Evolutionary conservation across 2,888 invertebrate genomes (phyloP), one percentile per base, ranked within the genome.

Genomic region (Drosophila neotestacea): DNA sequence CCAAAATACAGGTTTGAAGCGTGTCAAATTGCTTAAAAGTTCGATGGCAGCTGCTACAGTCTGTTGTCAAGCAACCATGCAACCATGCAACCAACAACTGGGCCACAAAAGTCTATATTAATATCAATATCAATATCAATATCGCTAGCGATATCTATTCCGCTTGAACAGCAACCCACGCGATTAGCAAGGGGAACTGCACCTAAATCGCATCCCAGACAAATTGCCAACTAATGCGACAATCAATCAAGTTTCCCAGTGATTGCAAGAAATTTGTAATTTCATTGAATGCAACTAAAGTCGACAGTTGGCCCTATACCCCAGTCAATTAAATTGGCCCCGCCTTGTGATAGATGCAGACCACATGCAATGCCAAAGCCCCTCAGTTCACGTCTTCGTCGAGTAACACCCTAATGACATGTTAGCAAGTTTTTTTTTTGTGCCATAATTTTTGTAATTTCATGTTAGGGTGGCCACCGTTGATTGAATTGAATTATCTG

Each of bases 401-500:
- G 58, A 67, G 81, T 46, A 67, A 75, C 89, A 73, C 70, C 79
- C 68, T 88, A 85, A 85, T 85, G 61, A 81, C 62, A 87, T 74
- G 82, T 74, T 89, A 48, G 65, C 70, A 10, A 48, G 36, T 54
- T 65, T 55, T 54, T 55, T 55, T 54, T 54, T 59, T 48, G 39
- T 34, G 55, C 63, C 73, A 72, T 81, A 82, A 86, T 87, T 86
- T 86, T 80, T 59, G 60, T 88, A 86, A 89, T 86, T 77, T 69
- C 69, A 82, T 74, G 77, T 88, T 85, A 79, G 88, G 81, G 86
- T 77, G 86, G 76, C 72, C 74, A 61, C 78, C 64, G 85, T 87
- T 86, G 85, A 89, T 85, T 85, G 89, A 87, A 89, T 84, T 55
- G 70, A 85, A 85, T 79, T 66, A 77, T 55, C 66, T 60, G 70